Conservation (phyloP, 2,797 vertebrate species). For the Malacoraja senta region DNA sequence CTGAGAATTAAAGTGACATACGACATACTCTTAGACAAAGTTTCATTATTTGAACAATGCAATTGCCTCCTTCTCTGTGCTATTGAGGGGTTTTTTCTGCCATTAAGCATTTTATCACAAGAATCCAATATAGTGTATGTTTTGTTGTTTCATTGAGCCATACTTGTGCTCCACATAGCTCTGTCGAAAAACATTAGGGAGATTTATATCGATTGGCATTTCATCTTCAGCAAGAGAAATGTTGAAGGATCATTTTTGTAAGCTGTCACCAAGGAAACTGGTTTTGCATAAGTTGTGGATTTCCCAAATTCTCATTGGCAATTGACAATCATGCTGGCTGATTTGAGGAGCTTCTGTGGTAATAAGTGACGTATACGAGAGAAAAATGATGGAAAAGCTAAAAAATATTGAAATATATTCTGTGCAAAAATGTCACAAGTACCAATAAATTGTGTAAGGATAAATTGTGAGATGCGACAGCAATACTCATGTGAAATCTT, state of each 20-base stretch:
- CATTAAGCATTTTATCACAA: not conserved
- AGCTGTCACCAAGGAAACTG: conserved; percentile 20
- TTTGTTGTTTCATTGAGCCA: not conserved
- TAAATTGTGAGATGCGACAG: not conserved
- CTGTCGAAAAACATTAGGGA: not conserved
- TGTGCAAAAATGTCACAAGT: not conserved
- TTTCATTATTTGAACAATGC: not conserved
- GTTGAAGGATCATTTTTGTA: not conserved
- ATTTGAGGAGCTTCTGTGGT: not conserved
- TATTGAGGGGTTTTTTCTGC: not conserved
- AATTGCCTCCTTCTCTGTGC: not conserved
- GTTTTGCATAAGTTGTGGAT: not conserved
- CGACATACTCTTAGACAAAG: not conserved
- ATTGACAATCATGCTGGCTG: not conserved
- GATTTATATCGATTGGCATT: not conserved
- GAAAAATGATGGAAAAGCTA: not conserved
- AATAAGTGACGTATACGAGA: not conserved
- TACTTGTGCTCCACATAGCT: no score
- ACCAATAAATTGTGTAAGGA: not conserved
- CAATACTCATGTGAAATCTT: not conserved
- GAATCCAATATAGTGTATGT: not conserved
- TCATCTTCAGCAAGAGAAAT: not conserved
- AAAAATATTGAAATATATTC: conserved; percentile 9
- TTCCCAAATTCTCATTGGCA: not conserved
- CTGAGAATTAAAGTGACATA: no score